phyloP scores from a whole-genome alignment of 2,113 vertebrate species.

The Cryptotis parvus region DNA sequence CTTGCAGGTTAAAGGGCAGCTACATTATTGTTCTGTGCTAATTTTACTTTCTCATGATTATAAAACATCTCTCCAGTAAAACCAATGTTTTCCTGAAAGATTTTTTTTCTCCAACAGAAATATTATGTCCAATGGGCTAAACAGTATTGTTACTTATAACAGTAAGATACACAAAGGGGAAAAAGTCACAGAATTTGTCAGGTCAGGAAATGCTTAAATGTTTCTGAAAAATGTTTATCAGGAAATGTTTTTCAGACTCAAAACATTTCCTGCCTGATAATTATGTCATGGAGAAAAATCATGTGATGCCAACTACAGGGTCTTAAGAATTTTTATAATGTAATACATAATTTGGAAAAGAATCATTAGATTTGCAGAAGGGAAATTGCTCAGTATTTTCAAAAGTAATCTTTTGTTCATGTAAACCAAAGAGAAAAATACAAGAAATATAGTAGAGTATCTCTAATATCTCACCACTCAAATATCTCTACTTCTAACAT shows the following conservation, averaged over 20 bases:
- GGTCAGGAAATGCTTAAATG: slow-evolving; percentile 85
- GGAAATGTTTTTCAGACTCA: slow-evolving; percentile 84
- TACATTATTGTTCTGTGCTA: not conserved
- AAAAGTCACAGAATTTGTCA: slow-evolving; percentile 67
- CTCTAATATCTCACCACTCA: slow-evolving; percentile 29
- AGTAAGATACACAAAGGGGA: slow-evolving; percentile 71
- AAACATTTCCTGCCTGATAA: slow-evolving; percentile 84
- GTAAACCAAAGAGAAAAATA: slow-evolving; percentile 5
- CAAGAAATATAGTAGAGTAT: slow-evolving; percentile 10
- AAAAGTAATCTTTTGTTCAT: slow-evolving; percentile 41
- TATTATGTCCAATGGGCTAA: slow-evolving; percentile 38
- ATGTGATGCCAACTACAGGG: not conserved
- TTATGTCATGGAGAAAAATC: slow-evolving; percentile 67
- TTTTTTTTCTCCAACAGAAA: slow-evolving; percentile 74
- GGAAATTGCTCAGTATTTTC: slow-evolving; percentile 26
- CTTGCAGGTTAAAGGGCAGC: slow-evolving; percentile 4
- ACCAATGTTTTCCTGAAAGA: slow-evolving; percentile 31
- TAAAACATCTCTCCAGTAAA: slow-evolving; percentile 29
- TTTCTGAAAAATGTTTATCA: slow-evolving; percentile 83
- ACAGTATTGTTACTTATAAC: slow-evolving; percentile 80
- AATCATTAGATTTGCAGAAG: slow-evolving; percentile 48
- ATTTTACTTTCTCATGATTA: slow-evolving; percentile 46
- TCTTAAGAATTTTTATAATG: slow-evolving; percentile 38
- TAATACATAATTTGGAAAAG: not conserved
- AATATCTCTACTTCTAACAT: slow-evolving; percentile 2